These are phyloP conservation scores for Sminthurinus signatus DNA, from an alignment of 1,140 invertebrate species.

Conservation along the genomic window DNA sequence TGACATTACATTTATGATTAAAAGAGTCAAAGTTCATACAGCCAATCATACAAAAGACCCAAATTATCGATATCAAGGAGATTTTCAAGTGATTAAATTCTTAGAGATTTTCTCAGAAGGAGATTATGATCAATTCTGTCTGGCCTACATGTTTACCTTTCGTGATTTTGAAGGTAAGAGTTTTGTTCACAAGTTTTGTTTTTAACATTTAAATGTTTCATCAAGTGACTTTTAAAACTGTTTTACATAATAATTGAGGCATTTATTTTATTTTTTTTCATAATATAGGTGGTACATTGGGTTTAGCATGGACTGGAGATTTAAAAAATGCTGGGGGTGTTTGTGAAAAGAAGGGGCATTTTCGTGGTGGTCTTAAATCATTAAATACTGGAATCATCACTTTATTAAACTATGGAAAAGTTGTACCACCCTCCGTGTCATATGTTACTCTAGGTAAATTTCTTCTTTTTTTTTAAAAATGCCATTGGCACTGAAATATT, in stretches of 20 bases:
- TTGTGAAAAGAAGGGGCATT: conserved; percentile 89
- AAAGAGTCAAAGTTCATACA: conserved; percentile 88
- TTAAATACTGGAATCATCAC: conserved; percentile 98
- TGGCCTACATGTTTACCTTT: conserved; percentile 99
- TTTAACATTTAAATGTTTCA: too few species aligned
- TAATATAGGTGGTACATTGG: conserved; percentile 96
- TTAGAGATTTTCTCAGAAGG: conserved; percentile 92
- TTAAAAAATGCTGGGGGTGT: conserved; percentile 90
- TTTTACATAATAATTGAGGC: too few species aligned
- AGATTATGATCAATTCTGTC: conserved; percentile 95
- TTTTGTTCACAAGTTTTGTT: too few species aligned
- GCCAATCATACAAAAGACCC: conserved; percentile 71
- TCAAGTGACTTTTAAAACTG: too few species aligned
- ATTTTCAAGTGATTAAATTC: conserved; percentile 91
- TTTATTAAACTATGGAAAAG: conserved; percentile 95
- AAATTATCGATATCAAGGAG: conserved; percentile 80
- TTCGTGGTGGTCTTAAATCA: conserved; percentile 88
- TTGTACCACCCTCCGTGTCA: conserved; percentile 95
- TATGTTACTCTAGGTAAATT: conserved; percentile 98
- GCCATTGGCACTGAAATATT: too few species aligned
- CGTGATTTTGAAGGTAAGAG: conserved; percentile 97
- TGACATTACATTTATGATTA: conserved; percentile 94
- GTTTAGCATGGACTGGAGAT: conserved; percentile 94
- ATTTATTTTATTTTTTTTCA: too few species aligned
- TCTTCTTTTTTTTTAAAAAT: too few species aligned